Percentiles rank a stretch among this genome's conserved stretches.
Conservation (phyloP, 2,888 invertebrate species). For the Disparrhopalites patrizii region DNA sequence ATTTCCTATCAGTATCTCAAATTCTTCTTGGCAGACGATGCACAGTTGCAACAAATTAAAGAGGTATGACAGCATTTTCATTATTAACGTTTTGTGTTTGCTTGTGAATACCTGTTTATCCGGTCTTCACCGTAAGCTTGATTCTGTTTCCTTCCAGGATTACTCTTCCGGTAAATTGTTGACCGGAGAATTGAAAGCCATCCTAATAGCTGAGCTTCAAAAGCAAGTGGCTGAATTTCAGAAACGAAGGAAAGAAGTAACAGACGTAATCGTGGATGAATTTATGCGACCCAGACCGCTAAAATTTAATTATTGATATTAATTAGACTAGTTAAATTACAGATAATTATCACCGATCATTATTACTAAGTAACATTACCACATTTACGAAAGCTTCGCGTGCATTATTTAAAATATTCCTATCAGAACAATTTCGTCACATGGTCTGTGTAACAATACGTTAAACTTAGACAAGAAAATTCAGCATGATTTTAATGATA, state of each 20-base stretch:
- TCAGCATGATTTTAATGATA: too few species aligned
- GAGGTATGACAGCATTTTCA: slow-evolving; percentile 53
- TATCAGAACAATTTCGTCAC: too few species aligned
- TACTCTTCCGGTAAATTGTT: slow-evolving; percentile 84
- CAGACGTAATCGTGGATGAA: slow-evolving; percentile 75
- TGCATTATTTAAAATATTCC: too few species aligned
- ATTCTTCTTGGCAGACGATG: slow-evolving; percentile 94
- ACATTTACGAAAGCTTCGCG: too few species aligned
- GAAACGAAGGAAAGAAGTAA: slow-evolving; percentile 69
- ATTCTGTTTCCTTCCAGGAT: slow-evolving; percentile 55
- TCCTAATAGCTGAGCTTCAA: slow-evolving; percentile 74
- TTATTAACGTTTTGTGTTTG: neutral
- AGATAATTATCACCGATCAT: too few species aligned
- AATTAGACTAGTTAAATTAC: too few species aligned
- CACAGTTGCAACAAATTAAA: slow-evolving; percentile 68
- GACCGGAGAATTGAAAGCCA: slow-evolving; percentile 91
- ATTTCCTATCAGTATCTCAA: slow-evolving; percentile 89
- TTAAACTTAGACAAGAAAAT: too few species aligned
- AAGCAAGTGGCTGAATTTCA: slow-evolving; percentile 80
- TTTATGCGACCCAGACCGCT: slow-evolving; percentile 82
- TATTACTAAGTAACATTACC: too few species aligned
- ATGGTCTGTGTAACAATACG: too few species aligned
- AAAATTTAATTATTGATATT: slow-evolving; percentile 54
- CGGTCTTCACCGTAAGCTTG: neutral
- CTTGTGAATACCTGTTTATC: neutral